Percentiles rank a stretch among this genome's conserved stretches.
Conservation (phyloP, 2,113 vertebrate genomes). For the Lates calcarifer region DNA sequence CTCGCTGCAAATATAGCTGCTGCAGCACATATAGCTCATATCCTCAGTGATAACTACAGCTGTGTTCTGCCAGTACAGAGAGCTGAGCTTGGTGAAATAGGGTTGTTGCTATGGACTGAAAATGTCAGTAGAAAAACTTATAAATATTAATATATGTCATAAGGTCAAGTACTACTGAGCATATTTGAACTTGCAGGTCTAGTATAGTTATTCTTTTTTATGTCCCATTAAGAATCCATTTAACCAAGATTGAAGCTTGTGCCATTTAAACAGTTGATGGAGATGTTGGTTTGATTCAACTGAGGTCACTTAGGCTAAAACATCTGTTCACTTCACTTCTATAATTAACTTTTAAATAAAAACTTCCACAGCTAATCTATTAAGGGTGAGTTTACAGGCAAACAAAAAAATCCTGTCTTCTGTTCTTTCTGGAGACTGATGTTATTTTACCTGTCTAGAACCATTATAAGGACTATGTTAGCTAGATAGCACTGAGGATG, state of each 20-base stretch:
- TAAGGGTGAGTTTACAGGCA: not conserved
- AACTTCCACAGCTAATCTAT: not conserved
- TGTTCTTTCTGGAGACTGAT: not conserved
- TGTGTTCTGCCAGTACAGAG: conserved; percentile 10
- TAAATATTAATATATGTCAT: not conserved
- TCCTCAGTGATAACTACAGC: conserved; percentile 36
- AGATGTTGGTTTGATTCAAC: not conserved
- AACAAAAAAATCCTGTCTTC: not conserved
- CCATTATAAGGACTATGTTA: not conserved
- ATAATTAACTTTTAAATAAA: not conserved
- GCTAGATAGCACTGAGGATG: not conserved
- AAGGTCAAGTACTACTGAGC: not conserved
- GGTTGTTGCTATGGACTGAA: conserved; percentile 11
- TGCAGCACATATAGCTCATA: conserved; percentile 46
- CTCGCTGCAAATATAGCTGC: conserved; percentile 54
- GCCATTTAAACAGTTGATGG: not conserved
- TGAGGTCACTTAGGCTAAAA: not conserved
- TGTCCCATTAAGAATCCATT: not conserved
- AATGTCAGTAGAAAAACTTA: not conserved
- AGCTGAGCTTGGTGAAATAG: conserved; percentile 23
- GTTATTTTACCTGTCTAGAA: not conserved
- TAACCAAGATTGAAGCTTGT: not conserved
- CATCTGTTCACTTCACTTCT: not conserved
- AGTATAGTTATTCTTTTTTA: not conserved
- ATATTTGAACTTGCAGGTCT: no score